Evolutionary conservation across 2,888 invertebrate species (phyloP).

Genomic region (Trichopoda pennipes): DNA sequence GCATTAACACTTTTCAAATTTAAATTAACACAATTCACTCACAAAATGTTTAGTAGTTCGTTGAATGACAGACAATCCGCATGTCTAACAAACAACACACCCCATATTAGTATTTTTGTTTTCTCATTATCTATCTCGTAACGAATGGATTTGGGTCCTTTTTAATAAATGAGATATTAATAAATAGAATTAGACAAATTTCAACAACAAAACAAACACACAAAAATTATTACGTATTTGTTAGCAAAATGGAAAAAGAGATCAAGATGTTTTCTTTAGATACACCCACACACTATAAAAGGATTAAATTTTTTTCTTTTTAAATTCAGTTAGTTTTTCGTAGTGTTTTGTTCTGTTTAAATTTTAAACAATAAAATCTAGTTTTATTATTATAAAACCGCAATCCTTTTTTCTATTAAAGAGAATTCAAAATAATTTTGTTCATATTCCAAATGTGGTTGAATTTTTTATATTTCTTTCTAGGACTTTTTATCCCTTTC

Average conservation of each 20-base stretch:
- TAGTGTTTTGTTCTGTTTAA: constrained; percentile 10
- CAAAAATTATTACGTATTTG: constrained; percentile 51
- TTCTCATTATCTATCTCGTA: not conserved
- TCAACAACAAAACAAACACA: constrained; percentile 11
- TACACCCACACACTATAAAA: constrained; percentile 60
- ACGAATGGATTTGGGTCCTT: constrained; percentile 32
- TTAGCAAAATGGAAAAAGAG: constrained; percentile 26
- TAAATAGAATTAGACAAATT: constrained; percentile 35
- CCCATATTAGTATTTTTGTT: not conserved
- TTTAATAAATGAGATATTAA: constrained; percentile 18
- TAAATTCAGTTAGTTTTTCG: constrained; percentile 14
- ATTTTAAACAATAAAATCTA: constrained; percentile 39
- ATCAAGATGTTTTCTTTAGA: constrained; percentile 25
- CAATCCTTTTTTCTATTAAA: constrained; percentile 45
- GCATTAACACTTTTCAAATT: constrained; percentile 39
- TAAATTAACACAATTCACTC: constrained; percentile 1
- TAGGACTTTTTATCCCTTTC: constrained; percentile 7
- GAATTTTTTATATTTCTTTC: constrained; percentile 3
- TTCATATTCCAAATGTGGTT: constrained; percentile 47
- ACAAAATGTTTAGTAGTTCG: not conserved
- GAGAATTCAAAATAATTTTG: constrained; percentile 45
- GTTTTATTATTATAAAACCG: constrained; percentile 17
- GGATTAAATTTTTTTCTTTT: constrained; percentile 46
- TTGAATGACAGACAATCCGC: constrained; percentile 18
- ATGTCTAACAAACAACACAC: constrained; percentile 29